Evolutionary conservation across 2,113 vertebrate genomes (phyloP).

Genomic region (Rhagologus leucostigma): DNA sequence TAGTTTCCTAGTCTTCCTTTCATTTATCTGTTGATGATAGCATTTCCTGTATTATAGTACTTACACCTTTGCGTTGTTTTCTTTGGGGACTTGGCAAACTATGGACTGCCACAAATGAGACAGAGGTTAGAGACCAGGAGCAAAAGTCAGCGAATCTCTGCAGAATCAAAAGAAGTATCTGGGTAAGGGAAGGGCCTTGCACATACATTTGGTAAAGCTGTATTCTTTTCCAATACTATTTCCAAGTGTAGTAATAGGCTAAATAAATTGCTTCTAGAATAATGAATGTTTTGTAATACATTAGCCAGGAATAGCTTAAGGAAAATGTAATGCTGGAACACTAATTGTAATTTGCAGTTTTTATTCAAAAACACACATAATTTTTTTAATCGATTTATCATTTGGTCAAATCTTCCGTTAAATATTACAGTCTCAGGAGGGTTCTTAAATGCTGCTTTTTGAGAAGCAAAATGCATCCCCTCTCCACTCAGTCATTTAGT

Average conservation of each 20-base stretch:
- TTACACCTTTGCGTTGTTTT: background rate
- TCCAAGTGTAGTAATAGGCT: background rate
- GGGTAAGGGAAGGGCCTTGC: background rate
- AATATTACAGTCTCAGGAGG: background rate
- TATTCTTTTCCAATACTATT: background rate
- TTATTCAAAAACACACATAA: background rate
- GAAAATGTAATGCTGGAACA: background rate
- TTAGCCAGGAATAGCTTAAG: background rate
- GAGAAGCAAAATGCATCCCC: background rate
- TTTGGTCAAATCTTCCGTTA: background rate
- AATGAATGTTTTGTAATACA: background rate
- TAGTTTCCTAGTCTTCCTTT: background rate
- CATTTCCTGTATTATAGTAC: background rate
- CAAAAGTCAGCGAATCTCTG: background rate
- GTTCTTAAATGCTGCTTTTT: background rate
- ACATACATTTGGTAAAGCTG: background rate
- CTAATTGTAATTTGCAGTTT: background rate
- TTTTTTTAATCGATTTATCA: background rate
- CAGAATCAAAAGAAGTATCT: background rate
- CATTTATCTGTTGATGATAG: background rate
- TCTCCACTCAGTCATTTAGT: background rate
- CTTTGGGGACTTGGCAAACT: background rate
- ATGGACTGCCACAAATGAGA: background rate
- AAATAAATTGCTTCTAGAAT: background rate
- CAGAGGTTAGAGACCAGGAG: background rate